Percentiles rank a stretch among this genome's conserved stretches.
Evolutionary conservation across 2,797 vertebrate genomes (phyloP).

Genomic region (Podarcis lilfordi): DNA sequence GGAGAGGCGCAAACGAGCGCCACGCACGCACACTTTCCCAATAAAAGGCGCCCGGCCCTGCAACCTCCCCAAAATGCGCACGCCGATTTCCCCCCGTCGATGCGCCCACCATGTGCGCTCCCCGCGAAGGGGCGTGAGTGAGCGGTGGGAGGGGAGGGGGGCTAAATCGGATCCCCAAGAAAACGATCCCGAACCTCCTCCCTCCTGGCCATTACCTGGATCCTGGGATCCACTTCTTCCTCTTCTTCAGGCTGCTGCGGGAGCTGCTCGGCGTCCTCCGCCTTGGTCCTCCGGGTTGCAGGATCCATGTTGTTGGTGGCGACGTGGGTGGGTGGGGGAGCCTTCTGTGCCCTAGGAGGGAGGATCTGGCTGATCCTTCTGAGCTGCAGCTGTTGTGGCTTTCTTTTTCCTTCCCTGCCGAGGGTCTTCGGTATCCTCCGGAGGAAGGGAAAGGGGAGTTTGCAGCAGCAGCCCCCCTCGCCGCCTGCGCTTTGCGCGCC

Average conservation of each 20-base stretch:
- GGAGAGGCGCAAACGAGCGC: not conserved
- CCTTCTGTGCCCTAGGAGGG: not conserved
- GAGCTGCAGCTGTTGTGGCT: no score
- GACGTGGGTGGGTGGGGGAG: not conserved
- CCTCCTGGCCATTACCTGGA: conserved; percentile 82
- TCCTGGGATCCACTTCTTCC: conserved; percentile 93
- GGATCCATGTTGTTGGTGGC: not conserved
- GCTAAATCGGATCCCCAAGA: not conserved
- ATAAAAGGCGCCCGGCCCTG: not conserved
- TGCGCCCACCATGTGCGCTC: not conserved
- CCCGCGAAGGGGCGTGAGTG: not conserved
- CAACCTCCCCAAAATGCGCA: not conserved
- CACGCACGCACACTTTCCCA: no score
- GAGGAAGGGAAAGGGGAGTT: not conserved
- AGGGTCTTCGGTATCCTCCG: not conserved
- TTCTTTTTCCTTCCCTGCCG: not conserved
- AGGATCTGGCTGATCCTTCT: no score
- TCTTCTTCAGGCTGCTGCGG: conserved; percentile 84
- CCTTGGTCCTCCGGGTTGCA: conserved; percentile 21
- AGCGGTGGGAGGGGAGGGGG: no score
- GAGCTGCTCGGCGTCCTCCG: conserved; percentile 53
- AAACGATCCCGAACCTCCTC: not conserved
- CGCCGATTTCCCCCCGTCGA: no score
- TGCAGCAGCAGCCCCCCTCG: conserved; percentile 23
- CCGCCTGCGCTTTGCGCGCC: not conserved